These are phyloP conservation scores for Neogobius melanostomus DNA, from an alignment of 2,113 vertebrate genomes.

Conservation along the genomic window DNA sequence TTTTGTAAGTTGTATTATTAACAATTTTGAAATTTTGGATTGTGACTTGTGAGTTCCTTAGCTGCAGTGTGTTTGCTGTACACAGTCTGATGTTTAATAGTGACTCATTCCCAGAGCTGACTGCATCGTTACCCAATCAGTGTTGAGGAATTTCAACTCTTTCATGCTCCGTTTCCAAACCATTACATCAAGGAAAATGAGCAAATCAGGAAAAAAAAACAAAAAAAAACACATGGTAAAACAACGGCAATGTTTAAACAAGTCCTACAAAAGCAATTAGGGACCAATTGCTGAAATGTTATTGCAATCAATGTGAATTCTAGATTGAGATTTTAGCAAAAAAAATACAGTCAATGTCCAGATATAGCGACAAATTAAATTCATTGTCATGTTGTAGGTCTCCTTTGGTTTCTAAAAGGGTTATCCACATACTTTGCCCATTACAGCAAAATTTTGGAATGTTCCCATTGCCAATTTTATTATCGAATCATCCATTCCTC, in stretches of 20 bases:
- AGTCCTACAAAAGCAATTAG: no score
- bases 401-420: no score
- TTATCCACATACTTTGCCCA: no score
- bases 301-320: no score
- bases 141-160: conserved; percentile 2
- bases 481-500: not conserved
- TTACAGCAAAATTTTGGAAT: no score
- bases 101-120: conserved; percentile 11
- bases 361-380: no score
- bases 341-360: no score
- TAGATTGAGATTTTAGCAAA: no score
- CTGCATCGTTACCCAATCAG: conserved; percentile 4
- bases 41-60: not conserved
- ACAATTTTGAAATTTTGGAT: not conserved
- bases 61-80: conserved; percentile 3
- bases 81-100: conserved; percentile 1
- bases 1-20: no score
- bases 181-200: conserved; percentile 5
- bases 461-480: no score
- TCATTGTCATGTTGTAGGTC: no score
- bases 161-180: not conserved
- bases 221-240: not conserved
- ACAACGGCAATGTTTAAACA: not conserved
- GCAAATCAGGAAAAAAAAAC: not conserved
- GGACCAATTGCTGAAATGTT: no score